Evolutionary conservation across 2,797 vertebrate species (phyloP), one percentile per base, ranked within the genome.

Genomic region (Oreochromis grahami): DNA sequence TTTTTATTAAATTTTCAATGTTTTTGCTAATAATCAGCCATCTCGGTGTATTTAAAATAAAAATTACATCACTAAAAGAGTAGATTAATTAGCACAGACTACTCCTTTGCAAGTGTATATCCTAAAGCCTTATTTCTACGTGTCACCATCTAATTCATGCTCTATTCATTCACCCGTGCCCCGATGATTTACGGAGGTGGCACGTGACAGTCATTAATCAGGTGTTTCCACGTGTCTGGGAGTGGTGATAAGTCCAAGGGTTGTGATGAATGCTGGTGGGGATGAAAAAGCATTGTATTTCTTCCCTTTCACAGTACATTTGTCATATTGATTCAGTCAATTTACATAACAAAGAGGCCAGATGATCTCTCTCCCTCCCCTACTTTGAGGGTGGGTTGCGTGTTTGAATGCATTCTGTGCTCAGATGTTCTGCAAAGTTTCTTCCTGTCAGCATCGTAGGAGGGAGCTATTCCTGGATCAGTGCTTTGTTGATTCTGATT

Each of bases 191-290:
- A 93, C 76, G 85, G 78, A 56, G 84, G 85, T 79, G 90, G 88
- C 87, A 86, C 65, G 55, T 88, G 84, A 87, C 77, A n/a, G 77
- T 84, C 85, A 91, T 95, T 94, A 91, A 92, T 95, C 93, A 93
- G 90, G 86, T 88, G 82, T 92, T 92, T 88, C 87, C 89, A 83
- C 24, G 9, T 72, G 80, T 86, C 86, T 93, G 89, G 86, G 84
- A 41, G 53, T 21, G 80, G 74, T 45, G 90, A 92, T 94, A 94
- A 93, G 90, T 85, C 68, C 78, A 60, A 12, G 51, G 84, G 81
- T 70, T 84, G 74, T 50, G 78, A 86, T 88, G 82, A 87, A 79
- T 80, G 52, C 83, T 26, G 76, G 11, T 29, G 77, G 74, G 56
- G 78, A 77, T 86, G 76, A 89, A 68, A 79, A 84, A 43, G 41